Evolutionary conservation across 1,140 invertebrate species (phyloP).

Genomic region (Linepithema humile): DNA sequence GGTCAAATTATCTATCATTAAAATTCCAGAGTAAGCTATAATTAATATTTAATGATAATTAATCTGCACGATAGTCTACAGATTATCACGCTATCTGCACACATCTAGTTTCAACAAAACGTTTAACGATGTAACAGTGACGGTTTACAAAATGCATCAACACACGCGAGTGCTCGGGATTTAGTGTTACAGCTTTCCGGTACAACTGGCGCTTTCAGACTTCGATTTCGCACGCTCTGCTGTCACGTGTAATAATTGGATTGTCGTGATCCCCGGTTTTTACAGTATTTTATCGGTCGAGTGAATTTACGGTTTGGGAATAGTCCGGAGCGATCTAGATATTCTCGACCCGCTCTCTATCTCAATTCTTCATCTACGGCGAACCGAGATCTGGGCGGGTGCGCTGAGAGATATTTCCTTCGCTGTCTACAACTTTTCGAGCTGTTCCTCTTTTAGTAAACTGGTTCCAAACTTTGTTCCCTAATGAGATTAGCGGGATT

Average conservation of each 20-base stretch:
- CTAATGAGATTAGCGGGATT: conserved; percentile 75
- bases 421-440: conserved; percentile 67
- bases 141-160: not conserved
- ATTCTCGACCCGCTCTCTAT: conserved; percentile 15
- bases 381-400: not conserved
- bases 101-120: not conserved
- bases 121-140: not conserved
- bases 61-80: no score
- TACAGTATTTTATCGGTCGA: not conserved
- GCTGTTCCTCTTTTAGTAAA: conserved; percentile 65
- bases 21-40: not conserved
- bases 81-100: no score
- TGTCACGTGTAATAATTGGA: not conserved
- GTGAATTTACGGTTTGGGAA: conserved; percentile 27
- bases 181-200: not conserved
- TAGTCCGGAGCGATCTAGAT: not conserved
- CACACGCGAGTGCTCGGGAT: not conserved
- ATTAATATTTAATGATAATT: not conserved
- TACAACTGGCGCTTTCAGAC: not conserved
- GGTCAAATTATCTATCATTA: not conserved
- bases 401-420: conserved; percentile 9
- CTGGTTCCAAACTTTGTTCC: conserved; percentile 72
- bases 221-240: not conserved
- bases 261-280: not conserved
- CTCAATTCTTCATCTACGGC: conserved; percentile 37